phyloP scores from a whole-genome alignment of 2,888 invertebrate species.

The Gortyna flavago region DNA sequence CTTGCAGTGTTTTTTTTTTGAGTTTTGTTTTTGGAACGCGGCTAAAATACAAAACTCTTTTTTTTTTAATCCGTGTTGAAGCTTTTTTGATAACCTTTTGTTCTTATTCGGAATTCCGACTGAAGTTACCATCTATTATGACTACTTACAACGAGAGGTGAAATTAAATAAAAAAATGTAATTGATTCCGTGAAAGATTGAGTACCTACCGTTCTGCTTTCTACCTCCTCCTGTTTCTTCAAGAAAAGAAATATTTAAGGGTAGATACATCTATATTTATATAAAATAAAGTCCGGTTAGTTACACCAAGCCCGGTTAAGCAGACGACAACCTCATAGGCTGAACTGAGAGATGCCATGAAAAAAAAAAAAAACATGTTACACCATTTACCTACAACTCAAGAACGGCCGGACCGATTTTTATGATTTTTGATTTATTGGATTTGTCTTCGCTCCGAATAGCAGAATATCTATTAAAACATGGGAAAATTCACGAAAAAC shows the following conservation, averaged over 20 bases:
- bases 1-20: slow-evolving; percentile 63
- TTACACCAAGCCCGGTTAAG: too few species aligned
- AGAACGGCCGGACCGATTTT: too few species aligned
- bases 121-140: not conserved
- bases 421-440: too few species aligned
- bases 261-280: not conserved
- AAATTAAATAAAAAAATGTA: not conserved
- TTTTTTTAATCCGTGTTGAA: slow-evolving; percentile 27
- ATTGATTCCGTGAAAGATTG: not conserved
- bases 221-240: not conserved
- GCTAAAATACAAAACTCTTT: not conserved
- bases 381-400: too few species aligned
- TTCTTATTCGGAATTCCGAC: slow-evolving; percentile 3
- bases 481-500: too few species aligned
- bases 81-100: slow-evolving; percentile 11
- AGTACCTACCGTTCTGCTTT: not conserved
- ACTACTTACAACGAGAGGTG: not conserved
- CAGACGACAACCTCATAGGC: too few species aligned
- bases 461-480: too few species aligned
- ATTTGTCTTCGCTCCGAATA: too few species aligned
- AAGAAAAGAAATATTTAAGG: not conserved
- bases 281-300: too few species aligned
- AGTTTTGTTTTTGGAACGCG: slow-evolving; percentile 57
- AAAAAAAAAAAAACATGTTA: too few species aligned
- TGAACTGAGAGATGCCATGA: too few species aligned